Conservation (phyloP, 2,797 vertebrate species). For the Bovichtus diacanthus region DNA sequence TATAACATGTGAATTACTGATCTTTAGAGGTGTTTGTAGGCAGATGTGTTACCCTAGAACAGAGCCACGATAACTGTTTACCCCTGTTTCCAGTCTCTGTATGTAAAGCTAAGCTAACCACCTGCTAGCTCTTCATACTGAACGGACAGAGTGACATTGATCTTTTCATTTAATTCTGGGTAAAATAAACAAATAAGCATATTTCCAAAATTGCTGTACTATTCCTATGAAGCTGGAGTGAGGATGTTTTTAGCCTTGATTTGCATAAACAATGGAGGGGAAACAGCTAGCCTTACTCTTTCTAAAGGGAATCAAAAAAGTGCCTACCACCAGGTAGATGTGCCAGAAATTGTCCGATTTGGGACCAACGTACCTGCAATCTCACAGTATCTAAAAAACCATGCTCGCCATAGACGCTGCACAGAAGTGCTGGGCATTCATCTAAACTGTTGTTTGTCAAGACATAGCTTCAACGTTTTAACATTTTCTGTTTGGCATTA, state of each 20-base stretch:
- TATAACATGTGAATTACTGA: neutral
- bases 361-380: too few species aligned
- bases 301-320: too few species aligned
- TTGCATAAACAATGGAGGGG: neutral
- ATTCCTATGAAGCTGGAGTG: neutral
- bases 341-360: too few species aligned
- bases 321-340: too few species aligned
- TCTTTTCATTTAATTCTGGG: neutral
- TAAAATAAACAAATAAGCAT: neutral
- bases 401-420: too few species aligned
- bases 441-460: too few species aligned
- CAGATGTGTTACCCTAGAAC: neutral
- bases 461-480: too few species aligned
- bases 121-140: neutral
- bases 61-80: neutral
- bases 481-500: too few species aligned
- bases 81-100: too few species aligned
- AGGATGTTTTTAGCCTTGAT: neutral
- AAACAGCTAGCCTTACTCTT: neutral
- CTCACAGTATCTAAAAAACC: too few species aligned
- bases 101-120: neutral
- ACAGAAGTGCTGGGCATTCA: too few species aligned
- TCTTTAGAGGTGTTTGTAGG: neutral
- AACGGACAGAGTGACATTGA: neutral
- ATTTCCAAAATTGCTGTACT: neutral